A percentile compares a stretch with the other conserved stretches of the same genome.
phyloP scores from a whole-genome alignment of 2,888 invertebrate species.

The Melinopterus prodromus region DNA sequence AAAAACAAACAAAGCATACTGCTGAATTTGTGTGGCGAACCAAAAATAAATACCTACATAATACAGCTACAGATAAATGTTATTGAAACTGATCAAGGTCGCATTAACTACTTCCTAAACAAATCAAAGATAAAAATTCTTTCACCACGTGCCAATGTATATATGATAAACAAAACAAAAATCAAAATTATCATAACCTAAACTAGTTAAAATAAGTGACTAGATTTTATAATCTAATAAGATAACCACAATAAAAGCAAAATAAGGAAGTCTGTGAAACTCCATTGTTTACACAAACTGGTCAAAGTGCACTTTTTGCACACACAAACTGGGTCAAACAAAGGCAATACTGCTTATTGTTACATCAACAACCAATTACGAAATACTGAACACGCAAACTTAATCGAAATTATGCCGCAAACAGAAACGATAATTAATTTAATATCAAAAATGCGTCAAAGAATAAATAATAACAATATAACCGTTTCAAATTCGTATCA shows the following conservation, averaged over 20 bases:
- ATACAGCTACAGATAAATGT: not conserved
- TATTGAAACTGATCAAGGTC: not conserved
- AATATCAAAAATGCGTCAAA: not conserved
- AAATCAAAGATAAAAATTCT: not conserved
- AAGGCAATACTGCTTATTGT: not conserved
- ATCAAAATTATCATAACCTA: not conserved
- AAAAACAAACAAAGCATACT: not conserved
- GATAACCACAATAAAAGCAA: not conserved
- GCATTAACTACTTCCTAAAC: not conserved
- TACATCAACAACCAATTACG: too few relatives aligned
- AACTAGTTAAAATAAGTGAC: not conserved
- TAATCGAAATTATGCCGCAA: not conserved
- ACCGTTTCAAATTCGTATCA: not conserved
- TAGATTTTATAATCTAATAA: not conserved
- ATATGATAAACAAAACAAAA: not conserved
- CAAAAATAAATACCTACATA: not conserved
- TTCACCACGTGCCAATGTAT: not conserved
- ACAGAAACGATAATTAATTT: not conserved
- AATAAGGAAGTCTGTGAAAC: not conserved
- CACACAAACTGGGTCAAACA: not conserved
- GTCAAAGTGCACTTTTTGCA: not conserved
- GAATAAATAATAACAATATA: not conserved
- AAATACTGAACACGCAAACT: not conserved
- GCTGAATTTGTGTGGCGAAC: not conserved
- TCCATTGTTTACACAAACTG: not conserved